Conservation (phyloP, 2,797 vertebrate species). For the Leptoclinus maculatus region DNA sequence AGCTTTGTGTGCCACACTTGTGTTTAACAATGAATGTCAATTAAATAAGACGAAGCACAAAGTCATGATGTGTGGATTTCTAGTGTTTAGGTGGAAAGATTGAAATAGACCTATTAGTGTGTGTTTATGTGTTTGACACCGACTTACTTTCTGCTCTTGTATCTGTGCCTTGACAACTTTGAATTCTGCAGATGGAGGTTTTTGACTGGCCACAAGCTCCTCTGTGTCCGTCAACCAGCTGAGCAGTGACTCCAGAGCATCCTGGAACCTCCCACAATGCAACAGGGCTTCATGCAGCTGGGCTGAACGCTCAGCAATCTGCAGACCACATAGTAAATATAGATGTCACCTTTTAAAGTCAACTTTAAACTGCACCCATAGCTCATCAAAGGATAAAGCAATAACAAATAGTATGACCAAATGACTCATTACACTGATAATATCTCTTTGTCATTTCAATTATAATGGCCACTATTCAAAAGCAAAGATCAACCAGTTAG, state of each 20-base stretch:
- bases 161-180: slow-evolving; percentile 99
- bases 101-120: slow-evolving; percentile 23
- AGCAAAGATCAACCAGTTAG: slow-evolving; percentile 12
- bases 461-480: background rate
- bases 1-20: slow-evolving; percentile 54
- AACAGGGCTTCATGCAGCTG: slow-evolving; percentile 97
- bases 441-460: slow-evolving; percentile 4
- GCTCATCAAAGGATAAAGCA: slow-evolving; percentile 12
- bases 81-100: slow-evolving; percentile 7
- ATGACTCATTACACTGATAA: slow-evolving; percentile 12
- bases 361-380: slow-evolving; percentile 10
- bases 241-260: slow-evolving; percentile 96
- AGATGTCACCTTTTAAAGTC: slow-evolving; percentile 36
- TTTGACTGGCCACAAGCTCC: slow-evolving; percentile 96
- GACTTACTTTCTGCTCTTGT: slow-evolving; percentile 97
- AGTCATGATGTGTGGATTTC: slow-evolving; percentile 27
- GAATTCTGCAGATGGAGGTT: slow-evolving; percentile 96
- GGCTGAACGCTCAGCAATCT: slow-evolving; percentile 96
- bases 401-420: background rate
- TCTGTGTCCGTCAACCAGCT: slow-evolving; percentile 98
- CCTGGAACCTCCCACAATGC: slow-evolving; percentile 97
- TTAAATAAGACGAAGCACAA: slow-evolving; percentile 58
- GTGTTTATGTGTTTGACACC: slow-evolving; percentile 8
- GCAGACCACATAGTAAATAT: slow-evolving; percentile 52
- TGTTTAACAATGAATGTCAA: slow-evolving; percentile 60